Evolutionary conservation across 1,140 invertebrate species (phyloP).

Genomic region (Diorhabda carinulata): DNA sequence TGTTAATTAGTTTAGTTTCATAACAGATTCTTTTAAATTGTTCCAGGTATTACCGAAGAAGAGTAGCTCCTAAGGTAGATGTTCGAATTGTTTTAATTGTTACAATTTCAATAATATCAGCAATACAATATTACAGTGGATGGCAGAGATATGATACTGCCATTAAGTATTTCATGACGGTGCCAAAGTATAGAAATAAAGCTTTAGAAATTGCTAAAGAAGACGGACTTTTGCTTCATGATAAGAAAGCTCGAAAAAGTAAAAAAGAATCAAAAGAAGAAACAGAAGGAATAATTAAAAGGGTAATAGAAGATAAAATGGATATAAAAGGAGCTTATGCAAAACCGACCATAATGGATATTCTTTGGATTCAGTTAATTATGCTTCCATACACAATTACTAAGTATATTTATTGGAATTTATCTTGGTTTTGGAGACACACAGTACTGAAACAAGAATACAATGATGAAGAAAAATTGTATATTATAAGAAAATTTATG

Average conservation of each 20-base stretch:
- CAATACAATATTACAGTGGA: slow-evolving; percentile 76
- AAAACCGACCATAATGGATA: slow-evolving; percentile 70
- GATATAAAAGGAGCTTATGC: slow-evolving; percentile 87
- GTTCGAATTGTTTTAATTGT: slow-evolving; percentile 80
- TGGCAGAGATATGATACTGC: slow-evolving; percentile 76
- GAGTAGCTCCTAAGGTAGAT: slow-evolving; percentile 86
- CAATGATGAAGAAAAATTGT: slow-evolving; percentile 76
- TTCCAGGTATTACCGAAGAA: slow-evolving; percentile 70
- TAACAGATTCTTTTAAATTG: too few relatives aligned
- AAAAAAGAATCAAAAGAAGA: slow-evolving; percentile 77
- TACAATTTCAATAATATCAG: slow-evolving; percentile 78
- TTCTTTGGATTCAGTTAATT: slow-evolving; percentile 78
- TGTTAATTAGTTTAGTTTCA: too few relatives aligned
- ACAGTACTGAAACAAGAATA: slow-evolving; percentile 71
- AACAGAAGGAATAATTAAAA: slow-evolving; percentile 64
- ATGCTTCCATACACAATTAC: slow-evolving; percentile 70
- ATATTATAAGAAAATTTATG: slow-evolving; percentile 76
- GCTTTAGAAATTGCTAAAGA: slow-evolving; percentile 78
- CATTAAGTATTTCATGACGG: slow-evolving; percentile 79
- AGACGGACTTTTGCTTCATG: slow-evolving; percentile 59
- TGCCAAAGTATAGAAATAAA: slow-evolving; percentile 81
- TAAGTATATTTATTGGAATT: slow-evolving; percentile 69
- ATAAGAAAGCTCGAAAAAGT: slow-evolving; percentile 53
- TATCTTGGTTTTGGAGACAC: slow-evolving; percentile 77
- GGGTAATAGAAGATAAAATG: slow-evolving; percentile 85